Base-by-base conservation (phyloP, 1,140 invertebrate species). In the Achatina immaculata region DNA sequence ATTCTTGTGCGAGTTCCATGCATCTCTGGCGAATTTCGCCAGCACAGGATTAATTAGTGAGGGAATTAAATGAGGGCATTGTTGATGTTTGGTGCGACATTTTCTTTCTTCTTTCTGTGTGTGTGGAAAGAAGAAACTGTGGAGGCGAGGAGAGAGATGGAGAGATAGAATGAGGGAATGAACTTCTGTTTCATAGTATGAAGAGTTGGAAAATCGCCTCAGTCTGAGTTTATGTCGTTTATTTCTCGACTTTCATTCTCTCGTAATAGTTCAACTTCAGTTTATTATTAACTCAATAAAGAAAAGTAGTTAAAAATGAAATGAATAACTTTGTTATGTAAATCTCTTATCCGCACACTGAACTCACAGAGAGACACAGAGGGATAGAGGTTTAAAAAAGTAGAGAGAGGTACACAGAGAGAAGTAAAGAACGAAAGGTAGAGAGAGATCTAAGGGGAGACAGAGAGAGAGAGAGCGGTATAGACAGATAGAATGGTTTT, bases 381-480 rank as follows among this genome's bases (percentile, higher is more conserved):
- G 43, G 51, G 31, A 51, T 48, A 48, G 45, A 75, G 36, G 51
- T 11, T 28, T 34, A 75, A 75, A 75, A 48, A 51, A 0, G 73
- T 48, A 43, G 1, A 43, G 0, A 31, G 51, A 75, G 73, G 51
- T 0, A 42, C n/a, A 43, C 0, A 28, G 42, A 48, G 0, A 42
- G 45, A 51, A 51, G 36, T 14, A 75, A 48, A 51, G 3, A 43
- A 51, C 31, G 36, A 51, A 75, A 45, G 9, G 31, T 48, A 48
- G 31, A 43, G 0, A 75, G 19, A 7, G 31, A 51, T 19, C 11
- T 0, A 14, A 48, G 0, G 38, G 42, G 40, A 19, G 0, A 72
- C 11, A 6, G 36, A 38, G 40, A 72, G 11, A 36, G 0, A 40
- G 40, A 72, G 34, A 36, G 36, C 24, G 24, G 3, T 14, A 72